Percentiles rank a stretch among this genome's conserved stretches.
Evolutionary conservation across 2,888 invertebrate species (phyloP).

Genomic region (Scelioninae gen. 1): DNA sequence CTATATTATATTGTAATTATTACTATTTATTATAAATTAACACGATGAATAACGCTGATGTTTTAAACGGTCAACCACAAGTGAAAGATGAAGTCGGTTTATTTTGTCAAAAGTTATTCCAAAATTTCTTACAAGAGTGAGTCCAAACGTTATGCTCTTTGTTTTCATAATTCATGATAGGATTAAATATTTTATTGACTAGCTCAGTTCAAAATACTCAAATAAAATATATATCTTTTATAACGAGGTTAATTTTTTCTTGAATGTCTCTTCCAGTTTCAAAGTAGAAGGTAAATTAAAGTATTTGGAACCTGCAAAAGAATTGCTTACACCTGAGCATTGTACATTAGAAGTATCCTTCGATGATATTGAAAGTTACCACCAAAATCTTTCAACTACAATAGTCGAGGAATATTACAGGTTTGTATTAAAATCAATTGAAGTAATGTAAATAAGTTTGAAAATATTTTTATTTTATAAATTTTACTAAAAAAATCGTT

Average conservation of each 20-base stretch:
- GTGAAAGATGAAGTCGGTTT: slow-evolving; percentile 96
- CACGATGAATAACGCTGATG: slow-evolving; percentile 92
- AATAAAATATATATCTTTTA: not conserved
- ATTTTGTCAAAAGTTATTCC: slow-evolving; percentile 97
- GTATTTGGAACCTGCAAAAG: slow-evolving; percentile 92
- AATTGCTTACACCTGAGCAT: slow-evolving; percentile 93
- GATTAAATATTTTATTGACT: not conserved
- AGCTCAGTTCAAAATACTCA: no score
- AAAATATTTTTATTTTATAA: no score
- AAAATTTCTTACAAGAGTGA: slow-evolving; percentile 98
- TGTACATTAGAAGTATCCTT: slow-evolving; percentile 97
- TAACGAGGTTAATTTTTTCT: not conserved
- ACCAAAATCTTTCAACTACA: slow-evolving; percentile 95
- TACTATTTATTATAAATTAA: slow-evolving; percentile 1
- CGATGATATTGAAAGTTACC: slow-evolving; percentile 96
- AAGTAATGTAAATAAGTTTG: no score
- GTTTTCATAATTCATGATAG: slow-evolving; percentile 1
- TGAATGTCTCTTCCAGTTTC: slow-evolving; percentile 84
- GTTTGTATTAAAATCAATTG: slow-evolving; percentile 78
- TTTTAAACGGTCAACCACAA: slow-evolving; percentile 89
- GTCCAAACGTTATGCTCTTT: slow-evolving; percentile 77
- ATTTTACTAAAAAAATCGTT: no score
- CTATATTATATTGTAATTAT: not conserved
- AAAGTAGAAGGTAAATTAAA: slow-evolving; percentile 95
- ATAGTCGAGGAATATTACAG: slow-evolving; percentile 97